A percentile compares a stretch with the other conserved stretches of the same genome.
These are phyloP conservation scores for Pogonomyrmex barbatus DNA, from an alignment of 1,140 invertebrate species.

Conservation along the genomic window DNA sequence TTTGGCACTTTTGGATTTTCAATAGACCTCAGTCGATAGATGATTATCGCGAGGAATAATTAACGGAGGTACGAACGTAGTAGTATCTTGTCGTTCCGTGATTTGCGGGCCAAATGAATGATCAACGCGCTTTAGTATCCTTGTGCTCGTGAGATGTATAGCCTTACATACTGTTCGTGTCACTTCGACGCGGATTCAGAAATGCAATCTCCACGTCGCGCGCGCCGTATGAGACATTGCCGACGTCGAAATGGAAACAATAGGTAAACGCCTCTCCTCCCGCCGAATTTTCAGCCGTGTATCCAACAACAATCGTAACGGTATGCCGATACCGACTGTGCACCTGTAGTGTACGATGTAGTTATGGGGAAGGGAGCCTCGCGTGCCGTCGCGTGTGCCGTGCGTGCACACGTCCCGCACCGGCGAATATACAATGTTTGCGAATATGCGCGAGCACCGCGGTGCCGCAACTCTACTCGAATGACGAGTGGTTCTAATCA, in stretches of 20 bases:
- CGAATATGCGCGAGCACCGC: constrained; percentile 74
- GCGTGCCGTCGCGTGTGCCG: constrained; percentile 24
- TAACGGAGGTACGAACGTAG: background rate
- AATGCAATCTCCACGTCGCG: constrained; percentile 46
- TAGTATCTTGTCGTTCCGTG: background rate
- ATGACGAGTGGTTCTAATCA: constrained; percentile 82
- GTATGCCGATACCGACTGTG: constrained; percentile 56
- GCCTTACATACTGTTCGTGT: constrained; percentile 41
- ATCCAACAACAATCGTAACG: constrained; percentile 47
- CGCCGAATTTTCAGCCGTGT: constrained; percentile 39
- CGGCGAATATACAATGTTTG: constrained; percentile 3
- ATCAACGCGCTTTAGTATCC: constrained; percentile 18
- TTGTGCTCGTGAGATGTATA: constrained; percentile 38
- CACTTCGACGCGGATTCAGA: constrained; percentile 41
- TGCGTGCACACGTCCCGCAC: background rate
- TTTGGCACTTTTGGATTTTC: background rate
- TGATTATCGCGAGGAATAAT: constrained; percentile 1
- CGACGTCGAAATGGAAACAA: constrained; percentile 65
- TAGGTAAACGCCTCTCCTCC: background rate
- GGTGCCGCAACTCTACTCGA: constrained; percentile 66
- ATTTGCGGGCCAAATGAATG: constrained; percentile 13
- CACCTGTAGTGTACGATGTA: constrained; percentile 23
- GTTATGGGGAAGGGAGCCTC: too few species aligned
- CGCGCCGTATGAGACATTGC: constrained; percentile 37
- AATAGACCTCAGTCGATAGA: background rate